A percentile compares a stretch with the other conserved stretches of the same genome.
phyloP scores from a whole-genome alignment of 1,140 invertebrate genomes.

The Brachionus paranguensis region DNA sequence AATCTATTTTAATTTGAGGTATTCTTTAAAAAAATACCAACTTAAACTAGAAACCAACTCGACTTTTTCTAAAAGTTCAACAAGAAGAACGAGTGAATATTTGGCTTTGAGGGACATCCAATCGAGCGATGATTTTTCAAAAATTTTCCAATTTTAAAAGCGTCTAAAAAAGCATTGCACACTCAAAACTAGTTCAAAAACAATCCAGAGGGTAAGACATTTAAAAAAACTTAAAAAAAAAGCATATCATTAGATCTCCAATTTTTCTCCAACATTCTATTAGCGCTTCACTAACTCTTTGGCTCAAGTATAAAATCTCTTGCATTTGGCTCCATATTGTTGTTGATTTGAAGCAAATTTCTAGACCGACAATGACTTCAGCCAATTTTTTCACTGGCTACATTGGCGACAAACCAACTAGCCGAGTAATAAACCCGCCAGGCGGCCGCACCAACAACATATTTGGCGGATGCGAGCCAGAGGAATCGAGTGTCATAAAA shows the following conservation, averaged over 20 bases:
- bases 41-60: background rate
- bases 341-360: background rate
- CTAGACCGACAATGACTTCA: background rate
- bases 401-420: background rate
- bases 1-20: background rate
- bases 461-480: background rate
- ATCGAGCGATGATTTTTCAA: background rate
- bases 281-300: background rate
- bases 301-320: background rate
- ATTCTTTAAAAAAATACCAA: no score
- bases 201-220: background rate
- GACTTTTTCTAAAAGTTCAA: background rate
- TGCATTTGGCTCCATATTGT: background rate
- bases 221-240: background rate
- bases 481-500: background rate
- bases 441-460: slow-evolving; percentile 20
- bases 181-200: background rate
- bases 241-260: background rate
- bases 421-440: background rate
- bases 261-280: background rate
- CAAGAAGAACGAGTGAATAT: background rate
- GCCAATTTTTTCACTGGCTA: slow-evolving; percentile 17
- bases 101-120: background rate
- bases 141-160: background rate
- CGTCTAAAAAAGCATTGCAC: background rate